These are phyloP conservation scores for Cossypha polioptera DNA, from an alignment of 2,797 vertebrate species.

Conservation along the genomic window DNA sequence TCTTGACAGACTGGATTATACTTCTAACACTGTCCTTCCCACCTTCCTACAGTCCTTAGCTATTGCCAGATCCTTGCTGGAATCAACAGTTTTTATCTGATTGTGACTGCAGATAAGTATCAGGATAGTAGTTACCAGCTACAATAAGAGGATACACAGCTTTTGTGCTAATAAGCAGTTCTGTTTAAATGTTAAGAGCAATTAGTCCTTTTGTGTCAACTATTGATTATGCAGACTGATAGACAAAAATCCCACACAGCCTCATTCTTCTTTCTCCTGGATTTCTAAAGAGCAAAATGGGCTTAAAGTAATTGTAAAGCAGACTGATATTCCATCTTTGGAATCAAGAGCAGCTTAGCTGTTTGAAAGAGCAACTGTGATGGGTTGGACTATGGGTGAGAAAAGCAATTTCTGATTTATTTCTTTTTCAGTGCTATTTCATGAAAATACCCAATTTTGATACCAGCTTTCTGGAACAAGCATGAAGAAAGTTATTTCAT, in stretches of 20 bases:
- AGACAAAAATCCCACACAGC: slow-evolving; percentile 10
- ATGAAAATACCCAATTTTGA: neutral
- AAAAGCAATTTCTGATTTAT: neutral
- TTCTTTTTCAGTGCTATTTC: neutral
- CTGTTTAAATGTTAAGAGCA: slow-evolving; percentile 61
- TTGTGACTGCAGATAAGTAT: slow-evolving; percentile 1
- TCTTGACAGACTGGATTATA: neutral
- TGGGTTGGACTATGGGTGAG: neutral
- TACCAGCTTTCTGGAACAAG: neutral
- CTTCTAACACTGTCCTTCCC: neutral
- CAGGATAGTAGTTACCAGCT: slow-evolving; percentile 3
- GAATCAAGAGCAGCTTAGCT: neutral
- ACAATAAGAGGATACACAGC: slow-evolving; percentile 51
- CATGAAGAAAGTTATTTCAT: neutral
- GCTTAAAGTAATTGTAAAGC: neutral
- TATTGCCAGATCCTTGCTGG: neutral
- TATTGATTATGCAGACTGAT: slow-evolving; percentile 63
- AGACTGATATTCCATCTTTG: neutral
- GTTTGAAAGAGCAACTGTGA: neutral
- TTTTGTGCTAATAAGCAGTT: slow-evolving; percentile 53
- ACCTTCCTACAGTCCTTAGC: neutral
- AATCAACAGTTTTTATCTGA: slow-evolving; percentile 18
- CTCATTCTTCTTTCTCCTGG: slow-evolving; percentile 23
- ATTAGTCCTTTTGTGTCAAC: slow-evolving; percentile 63
- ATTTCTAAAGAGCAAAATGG: slow-evolving; percentile 38